Percentiles rank a stretch among this genome's conserved stretches.
Evolutionary conservation across 2,113 vertebrate species (phyloP).

Genomic region (Baryphthengus martii): DNA sequence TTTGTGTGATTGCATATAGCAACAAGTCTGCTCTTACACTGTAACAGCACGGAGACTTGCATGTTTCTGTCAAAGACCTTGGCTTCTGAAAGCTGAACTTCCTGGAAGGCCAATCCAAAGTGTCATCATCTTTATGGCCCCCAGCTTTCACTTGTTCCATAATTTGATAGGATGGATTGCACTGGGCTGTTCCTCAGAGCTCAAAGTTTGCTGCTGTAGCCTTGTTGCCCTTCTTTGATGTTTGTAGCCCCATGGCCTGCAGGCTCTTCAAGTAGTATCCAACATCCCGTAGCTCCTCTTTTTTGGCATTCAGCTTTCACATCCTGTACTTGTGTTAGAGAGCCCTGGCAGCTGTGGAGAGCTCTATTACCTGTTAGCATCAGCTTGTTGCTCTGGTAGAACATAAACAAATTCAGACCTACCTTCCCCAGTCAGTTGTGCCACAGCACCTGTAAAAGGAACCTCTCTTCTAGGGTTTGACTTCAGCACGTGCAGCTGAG

Average conservation of each 20-base stretch:
- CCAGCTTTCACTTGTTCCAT: constrained; percentile 19
- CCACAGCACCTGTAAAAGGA: neutral
- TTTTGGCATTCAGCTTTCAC: neutral
- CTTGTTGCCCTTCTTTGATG: neutral
- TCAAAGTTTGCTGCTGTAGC: neutral
- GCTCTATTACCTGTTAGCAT: neutral
- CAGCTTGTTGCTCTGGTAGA: neutral
- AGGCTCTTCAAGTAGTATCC: neutral
- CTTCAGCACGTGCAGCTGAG: constrained; percentile 84
- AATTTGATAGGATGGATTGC: neutral
- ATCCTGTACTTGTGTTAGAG: neutral
- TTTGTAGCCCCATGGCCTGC: neutral
- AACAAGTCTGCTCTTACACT: neutral
- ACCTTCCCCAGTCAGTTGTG: neutral
- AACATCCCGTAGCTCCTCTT: neutral
- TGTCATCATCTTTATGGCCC: neutral
- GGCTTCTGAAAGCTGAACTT: neutral
- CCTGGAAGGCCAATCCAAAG: neutral
- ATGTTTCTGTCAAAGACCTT: neutral
- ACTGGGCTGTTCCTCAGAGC: neutral
- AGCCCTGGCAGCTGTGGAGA: neutral
- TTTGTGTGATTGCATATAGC: neutral
- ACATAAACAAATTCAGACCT: neutral
- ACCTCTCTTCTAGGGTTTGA: constrained; percentile 80
- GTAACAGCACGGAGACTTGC: neutral